Base-by-base conservation (phyloP, 2,113 vertebrate species). In the Meles meles region DNA sequence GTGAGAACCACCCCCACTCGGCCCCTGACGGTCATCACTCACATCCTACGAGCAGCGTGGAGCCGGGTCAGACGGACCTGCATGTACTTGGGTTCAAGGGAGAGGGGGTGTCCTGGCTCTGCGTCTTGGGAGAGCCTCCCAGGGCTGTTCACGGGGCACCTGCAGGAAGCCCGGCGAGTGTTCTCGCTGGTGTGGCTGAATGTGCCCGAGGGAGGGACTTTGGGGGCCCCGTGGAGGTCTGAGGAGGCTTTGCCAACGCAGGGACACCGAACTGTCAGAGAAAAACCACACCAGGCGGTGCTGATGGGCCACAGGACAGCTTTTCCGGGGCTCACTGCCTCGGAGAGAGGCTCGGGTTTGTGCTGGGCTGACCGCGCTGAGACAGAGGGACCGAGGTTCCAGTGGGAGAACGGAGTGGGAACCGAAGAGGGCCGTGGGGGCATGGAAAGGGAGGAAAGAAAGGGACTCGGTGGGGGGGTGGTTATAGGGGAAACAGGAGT, bases 51-150 rank as follows among this genome's bases (percentile, higher is more conserved):
- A 4, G 42, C 42, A 10, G 42, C 21, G 23, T 6, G 44, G 20
- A n/a, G 42, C 39, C 4, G 0, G 49, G 61, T 34, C 17, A 31
- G 61, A 52, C 39, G 6, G 9, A 47, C 47, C 37, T 31, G 42
- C 5, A 25, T 12, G 25, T 2, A 4, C 37, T 1, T 7, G 0
- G 6, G 6, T 0, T 5, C 2, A 23, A 3, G 1, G 3, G 14
- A 3, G 57, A 27, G 23, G 4, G 6, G 12, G 20, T 0, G 6
- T 2, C n/a, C 42, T 34, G 0, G 31, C 34, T 6, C 10, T 0
- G 15, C 2, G 59, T 20, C 7, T 13, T 7, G 3, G 21, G 74
- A 1, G 3, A 55, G 18, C 15, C 29, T 6, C 11, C 39, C 20
- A 0, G 4, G 3, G 49, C 67, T 37, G 23, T 29, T 57, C 15